phyloP scores from a whole-genome alignment of 2,888 invertebrate genomes.

The Ecliptopera silaceata region DNA sequence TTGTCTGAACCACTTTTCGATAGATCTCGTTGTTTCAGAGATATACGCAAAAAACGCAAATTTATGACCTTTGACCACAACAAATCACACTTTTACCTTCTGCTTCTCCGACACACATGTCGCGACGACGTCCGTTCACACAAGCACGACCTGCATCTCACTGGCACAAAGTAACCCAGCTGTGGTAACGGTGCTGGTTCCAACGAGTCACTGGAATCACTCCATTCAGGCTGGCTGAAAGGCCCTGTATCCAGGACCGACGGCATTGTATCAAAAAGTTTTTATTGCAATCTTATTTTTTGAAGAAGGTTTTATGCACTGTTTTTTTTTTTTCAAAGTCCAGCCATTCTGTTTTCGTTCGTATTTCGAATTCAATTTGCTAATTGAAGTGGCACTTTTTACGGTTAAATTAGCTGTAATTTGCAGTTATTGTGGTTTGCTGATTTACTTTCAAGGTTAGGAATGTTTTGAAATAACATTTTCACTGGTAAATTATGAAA shows the following conservation, averaged over 20 bases:
- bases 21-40: no score
- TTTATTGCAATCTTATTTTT: no score
- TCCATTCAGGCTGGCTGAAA: constrained; percentile 78
- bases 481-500: constrained; percentile 22
- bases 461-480: constrained; percentile 23
- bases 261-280: no score
- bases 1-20: no score
- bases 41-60: no score
- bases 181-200: constrained; percentile 77
- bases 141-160: constrained; percentile 60
- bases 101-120: constrained; percentile 76
- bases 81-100: constrained; percentile 57
- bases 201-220: constrained; percentile 72
- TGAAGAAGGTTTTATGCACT: constrained; percentile 2
- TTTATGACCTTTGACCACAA: no score
- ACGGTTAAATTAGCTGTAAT: not conserved
- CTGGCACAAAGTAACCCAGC: constrained; percentile 84
- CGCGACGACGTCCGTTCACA: constrained; percentile 67
- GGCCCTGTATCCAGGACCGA: constrained; percentile 65
- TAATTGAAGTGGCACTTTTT: not conserved
- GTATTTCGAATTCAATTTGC: constrained; percentile 4
- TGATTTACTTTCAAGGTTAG: constrained; percentile 21
- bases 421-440: constrained; percentile 9
- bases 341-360: constrained; percentile 1
- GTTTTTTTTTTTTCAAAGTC: constrained; percentile 8